phyloP scores from a whole-genome alignment of 2,797 vertebrate species.

The Spinibarbus caldwelli region DNA sequence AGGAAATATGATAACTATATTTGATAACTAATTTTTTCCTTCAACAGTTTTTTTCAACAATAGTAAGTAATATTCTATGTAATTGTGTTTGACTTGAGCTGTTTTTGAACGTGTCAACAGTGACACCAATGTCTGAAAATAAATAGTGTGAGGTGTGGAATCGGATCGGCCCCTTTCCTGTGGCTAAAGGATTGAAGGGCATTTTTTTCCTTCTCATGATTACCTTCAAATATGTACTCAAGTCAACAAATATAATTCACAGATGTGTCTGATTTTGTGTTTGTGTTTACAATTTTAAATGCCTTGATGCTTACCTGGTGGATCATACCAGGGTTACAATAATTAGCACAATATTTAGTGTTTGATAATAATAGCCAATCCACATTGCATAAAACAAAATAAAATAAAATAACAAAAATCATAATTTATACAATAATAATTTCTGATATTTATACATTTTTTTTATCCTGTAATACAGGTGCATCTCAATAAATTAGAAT shows the following conservation, averaged over 20 bases:
- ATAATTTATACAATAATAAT: not conserved
- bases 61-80: not conserved
- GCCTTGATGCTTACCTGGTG: not conserved
- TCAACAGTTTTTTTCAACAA: not conserved
- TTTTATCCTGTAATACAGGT: not conserved
- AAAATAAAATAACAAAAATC: not conserved
- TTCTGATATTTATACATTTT: not conserved
- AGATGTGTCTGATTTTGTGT: not conserved
- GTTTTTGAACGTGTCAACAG: not conserved
- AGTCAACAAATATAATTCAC: not conserved
- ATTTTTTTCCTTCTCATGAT: not conserved
- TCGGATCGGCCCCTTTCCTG: not conserved
- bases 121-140: not conserved
- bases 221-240: not conserved
- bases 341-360: not conserved
- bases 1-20: not conserved
- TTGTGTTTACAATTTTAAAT: not conserved
- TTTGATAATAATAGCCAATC: not conserved
- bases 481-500: too few species aligned
- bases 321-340: not conserved
- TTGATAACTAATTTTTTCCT: not conserved
- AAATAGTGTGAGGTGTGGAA: not conserved
- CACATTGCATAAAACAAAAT: not conserved
- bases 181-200: not conserved
- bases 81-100: constrained; percentile 26